Base-by-base conservation (phyloP, 2,888 invertebrate species). In the Pemphredon lugubris region DNA sequence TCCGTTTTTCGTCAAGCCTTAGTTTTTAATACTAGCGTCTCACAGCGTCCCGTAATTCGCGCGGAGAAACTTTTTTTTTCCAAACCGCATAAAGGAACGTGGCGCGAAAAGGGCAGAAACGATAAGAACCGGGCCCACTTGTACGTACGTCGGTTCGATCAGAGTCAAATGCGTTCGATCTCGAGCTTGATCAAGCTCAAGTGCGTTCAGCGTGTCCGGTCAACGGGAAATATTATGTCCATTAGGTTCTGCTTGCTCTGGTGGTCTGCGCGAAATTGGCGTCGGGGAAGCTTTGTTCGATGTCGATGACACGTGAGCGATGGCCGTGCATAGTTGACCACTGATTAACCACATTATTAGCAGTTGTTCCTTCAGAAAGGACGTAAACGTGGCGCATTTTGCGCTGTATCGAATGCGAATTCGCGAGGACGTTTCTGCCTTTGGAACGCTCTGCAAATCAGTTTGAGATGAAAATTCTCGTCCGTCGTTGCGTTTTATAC, bases 131-230 rank as follows among this genome's bases (percentile, higher is more conserved):
- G n/a, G n/a, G n/a, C n/a, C n/a, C 40, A 13, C 13, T 60, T 50
- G 48, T 63, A 61, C 61, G 53, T 44, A 64, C 80, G 73, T 68
- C 50, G 50, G 63, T 59, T 72, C 72, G 71, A 77, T 81, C 69
- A 69, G 77, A 73, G 70, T 61, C 64, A 82, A 86, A 85, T 88
- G 90, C 90, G 90, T 91, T 83, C 85, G 83, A 83, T 90, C 90
- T 90, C 90, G 90, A 86, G 84, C 89, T 88, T 88, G 84, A 88
- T 88, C 83, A 81, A 83, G 76, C 82, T 81, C 73, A 73, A 71
- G 54, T 48, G 57, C 63, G 58, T 57, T 63, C 61, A 55, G 50
- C 47, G 70, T 58, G 68, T 42, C 68, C 53, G 74, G 75, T 74
- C 73, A 58, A 51, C 63, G 70, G 80, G 81, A 84, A 85, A 84